Evolutionary conservation across 2,797 vertebrate genomes (phyloP).

Genomic region (Characodon lateralis): DNA sequence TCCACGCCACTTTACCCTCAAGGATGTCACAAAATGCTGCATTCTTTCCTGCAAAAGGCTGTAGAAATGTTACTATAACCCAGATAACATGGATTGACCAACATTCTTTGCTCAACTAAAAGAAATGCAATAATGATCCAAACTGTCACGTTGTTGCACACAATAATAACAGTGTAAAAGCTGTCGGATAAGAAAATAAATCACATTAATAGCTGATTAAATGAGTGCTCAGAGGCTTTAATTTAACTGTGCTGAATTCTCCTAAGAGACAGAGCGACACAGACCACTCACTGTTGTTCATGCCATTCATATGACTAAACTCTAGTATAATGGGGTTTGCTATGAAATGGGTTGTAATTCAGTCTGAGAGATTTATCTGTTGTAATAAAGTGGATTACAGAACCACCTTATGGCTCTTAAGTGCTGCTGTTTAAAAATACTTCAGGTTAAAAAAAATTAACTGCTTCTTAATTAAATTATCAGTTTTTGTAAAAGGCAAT

Average conservation of each 20-base stretch:
- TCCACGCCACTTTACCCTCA: not conserved
- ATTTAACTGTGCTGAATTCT: constrained; percentile 29
- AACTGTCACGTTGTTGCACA: not conserved
- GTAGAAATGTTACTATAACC: constrained; percentile 4
- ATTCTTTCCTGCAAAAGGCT: constrained; percentile 11
- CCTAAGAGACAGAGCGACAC: constrained; percentile 41
- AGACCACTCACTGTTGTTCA: constrained; percentile 39
- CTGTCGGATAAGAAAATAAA: constrained; percentile 14
- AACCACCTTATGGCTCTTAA: constrained; percentile 41
- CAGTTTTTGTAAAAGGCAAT: too few species aligned
- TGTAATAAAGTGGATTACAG: constrained; percentile 59
- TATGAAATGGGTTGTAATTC: constrained; percentile 63
- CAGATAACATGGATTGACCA: constrained; percentile 1
- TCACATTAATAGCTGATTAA: constrained; percentile 20
- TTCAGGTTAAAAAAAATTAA: not conserved
- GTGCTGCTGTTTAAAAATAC: constrained; percentile 30
- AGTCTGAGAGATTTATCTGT: constrained; percentile 46
- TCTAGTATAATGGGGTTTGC: constrained; percentile 56
- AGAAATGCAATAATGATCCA: not conserved
- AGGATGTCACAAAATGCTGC: not conserved
- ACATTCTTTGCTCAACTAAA: not conserved
- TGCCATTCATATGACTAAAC: constrained; percentile 68
- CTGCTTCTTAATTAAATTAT: not conserved
- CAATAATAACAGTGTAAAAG: constrained; percentile 1
- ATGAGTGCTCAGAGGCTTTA: constrained; percentile 26